These are phyloP conservation scores for Pocillopora grandis DNA, from an alignment of 92 coral and sea anemone genomes.

Conservation along the genomic window DNA sequence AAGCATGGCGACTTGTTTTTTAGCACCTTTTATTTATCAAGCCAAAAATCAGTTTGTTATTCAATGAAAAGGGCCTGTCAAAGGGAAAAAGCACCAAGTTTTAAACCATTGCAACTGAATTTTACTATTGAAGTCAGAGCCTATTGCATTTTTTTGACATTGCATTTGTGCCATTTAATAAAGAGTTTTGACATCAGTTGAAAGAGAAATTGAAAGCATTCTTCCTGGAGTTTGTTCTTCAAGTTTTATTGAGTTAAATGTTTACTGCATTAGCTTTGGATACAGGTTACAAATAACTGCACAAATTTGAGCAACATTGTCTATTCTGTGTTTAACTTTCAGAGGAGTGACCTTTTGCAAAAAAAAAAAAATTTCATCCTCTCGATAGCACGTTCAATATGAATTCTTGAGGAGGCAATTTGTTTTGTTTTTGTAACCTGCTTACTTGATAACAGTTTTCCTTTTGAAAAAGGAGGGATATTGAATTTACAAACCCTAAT, in stretches of 20 bases:
- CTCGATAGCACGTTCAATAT: constrained; percentile 56
- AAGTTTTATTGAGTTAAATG: neutral
- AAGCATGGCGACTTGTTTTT: too few relatives aligned
- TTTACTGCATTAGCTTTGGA: constrained; percentile 34
- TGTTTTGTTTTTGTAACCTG: constrained; percentile 38
- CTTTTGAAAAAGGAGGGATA: constrained; percentile 66
- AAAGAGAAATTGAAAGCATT: too few relatives aligned
- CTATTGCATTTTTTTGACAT: too few relatives aligned
- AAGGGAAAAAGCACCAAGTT: too few relatives aligned
- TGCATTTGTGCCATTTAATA: too few relatives aligned
- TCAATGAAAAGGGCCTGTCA: too few relatives aligned
- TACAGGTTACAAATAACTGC: constrained; percentile 56
- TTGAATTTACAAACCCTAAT: constrained; percentile 31
- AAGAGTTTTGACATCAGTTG: too few relatives aligned
- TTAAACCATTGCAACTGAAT: too few relatives aligned
- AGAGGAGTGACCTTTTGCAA: constrained; percentile 55
- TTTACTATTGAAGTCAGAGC: too few relatives aligned
- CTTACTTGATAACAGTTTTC: constrained; percentile 51
- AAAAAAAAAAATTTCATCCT: constrained; percentile 47
- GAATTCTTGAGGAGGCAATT: constrained; percentile 61
- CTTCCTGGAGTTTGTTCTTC: too few relatives aligned
- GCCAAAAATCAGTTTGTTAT: too few relatives aligned
- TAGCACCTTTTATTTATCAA: too few relatives aligned
- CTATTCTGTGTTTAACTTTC: constrained; percentile 43
- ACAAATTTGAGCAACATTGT: constrained; percentile 59